Evolutionary conservation across 1,140 invertebrate species (phyloP), one percentile per base, ranked within the genome.

Genomic region (Ceratoteleas bidentatus): DNA sequence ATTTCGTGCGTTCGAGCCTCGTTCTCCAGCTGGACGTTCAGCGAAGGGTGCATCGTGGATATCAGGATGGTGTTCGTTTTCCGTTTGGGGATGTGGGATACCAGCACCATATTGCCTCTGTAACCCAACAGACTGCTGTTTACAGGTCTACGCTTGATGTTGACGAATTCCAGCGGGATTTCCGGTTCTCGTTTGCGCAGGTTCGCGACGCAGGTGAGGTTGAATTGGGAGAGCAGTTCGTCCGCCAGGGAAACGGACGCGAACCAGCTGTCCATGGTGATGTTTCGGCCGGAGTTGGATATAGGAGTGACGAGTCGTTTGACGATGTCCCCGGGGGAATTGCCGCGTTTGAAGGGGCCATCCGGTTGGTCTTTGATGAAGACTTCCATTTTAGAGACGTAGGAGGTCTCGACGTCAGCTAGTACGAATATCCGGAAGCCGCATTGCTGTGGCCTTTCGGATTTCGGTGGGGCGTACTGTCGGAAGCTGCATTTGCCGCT

Each of bases 251-350:
- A 81, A 36, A 90, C 78, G 49, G 83, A 84, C 54, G 85, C 86
- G 76, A 85, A 91, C 85, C 85, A 91, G 78, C 88, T 91, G 76
- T 91, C 88, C 36, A 87, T 78, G 6, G 88, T 91, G 14, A 91
- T 53, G 73, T 91, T 90, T 68, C 88, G 66, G 15, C 84, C 84
- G 58, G 87, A 84, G n/a, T 81, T 85, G 33, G 57, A 76, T 78
- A 90, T 88, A 62, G 85, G 85, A 80, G 79, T 70, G 57, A 86
- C 77, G 36, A 91, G 57, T 57, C 85, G 76, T 73, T 87, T 73
- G 8, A 90, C 88, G 14, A 91, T 70, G 69, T 87, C 85, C 62
- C 54, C 24, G 38, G 85, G 58, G 45, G 43, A 52, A 62, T 90
- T 90, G 45, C 56, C 38, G 0, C 80, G 3, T 50, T 82, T 50